Conservation (phyloP, 1,140 invertebrate genomes). For the Pseudomyrmex gracilis region DNA sequence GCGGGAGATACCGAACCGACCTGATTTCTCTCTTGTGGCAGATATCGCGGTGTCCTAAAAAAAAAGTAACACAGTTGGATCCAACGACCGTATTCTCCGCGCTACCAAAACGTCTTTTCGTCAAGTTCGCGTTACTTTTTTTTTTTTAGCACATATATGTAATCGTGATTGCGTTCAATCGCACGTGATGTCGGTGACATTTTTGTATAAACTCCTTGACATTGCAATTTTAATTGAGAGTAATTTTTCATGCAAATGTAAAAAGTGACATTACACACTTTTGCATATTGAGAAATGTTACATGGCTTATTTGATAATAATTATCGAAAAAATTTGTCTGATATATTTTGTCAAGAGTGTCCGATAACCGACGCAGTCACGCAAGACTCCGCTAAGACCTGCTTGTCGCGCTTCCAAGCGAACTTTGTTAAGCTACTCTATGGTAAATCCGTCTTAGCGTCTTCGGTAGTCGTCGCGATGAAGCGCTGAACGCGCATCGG, state of each 20-base stretch:
- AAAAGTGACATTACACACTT: too few relatives aligned
- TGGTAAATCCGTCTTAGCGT: constrained; percentile 57
- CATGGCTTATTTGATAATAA: constrained; percentile 2
- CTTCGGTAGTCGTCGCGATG: constrained; percentile 49
- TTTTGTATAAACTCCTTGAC: too few relatives aligned
- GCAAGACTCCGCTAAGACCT: constrained; percentile 38
- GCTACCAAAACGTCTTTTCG: too few relatives aligned
- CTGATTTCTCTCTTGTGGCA: constrained; percentile 62
- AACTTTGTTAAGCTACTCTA: constrained; percentile 55
- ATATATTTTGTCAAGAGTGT: constrained; percentile 23
- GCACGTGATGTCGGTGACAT: too few relatives aligned
- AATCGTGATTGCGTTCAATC: too few relatives aligned
- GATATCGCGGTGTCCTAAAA: constrained; percentile 28
- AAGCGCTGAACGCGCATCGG: constrained; percentile 5
- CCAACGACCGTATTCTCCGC: too few relatives aligned
- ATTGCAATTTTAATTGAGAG: too few relatives aligned
- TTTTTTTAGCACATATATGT: too few relatives aligned
- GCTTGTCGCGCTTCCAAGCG: constrained; percentile 42
- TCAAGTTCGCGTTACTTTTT: too few relatives aligned
- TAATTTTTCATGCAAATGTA: too few relatives aligned
- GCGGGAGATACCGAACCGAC: constrained; percentile 8
- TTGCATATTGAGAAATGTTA: not conserved
- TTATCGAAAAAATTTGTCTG: constrained; percentile 38
- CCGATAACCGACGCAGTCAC: constrained; percentile 55
- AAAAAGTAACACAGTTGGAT: not conserved